Percentiles rank a stretch among this genome's conserved stretches.
Evolutionary conservation across 2,888 invertebrate genomes (phyloP).

Genomic region (Philereme vetulata): DNA sequence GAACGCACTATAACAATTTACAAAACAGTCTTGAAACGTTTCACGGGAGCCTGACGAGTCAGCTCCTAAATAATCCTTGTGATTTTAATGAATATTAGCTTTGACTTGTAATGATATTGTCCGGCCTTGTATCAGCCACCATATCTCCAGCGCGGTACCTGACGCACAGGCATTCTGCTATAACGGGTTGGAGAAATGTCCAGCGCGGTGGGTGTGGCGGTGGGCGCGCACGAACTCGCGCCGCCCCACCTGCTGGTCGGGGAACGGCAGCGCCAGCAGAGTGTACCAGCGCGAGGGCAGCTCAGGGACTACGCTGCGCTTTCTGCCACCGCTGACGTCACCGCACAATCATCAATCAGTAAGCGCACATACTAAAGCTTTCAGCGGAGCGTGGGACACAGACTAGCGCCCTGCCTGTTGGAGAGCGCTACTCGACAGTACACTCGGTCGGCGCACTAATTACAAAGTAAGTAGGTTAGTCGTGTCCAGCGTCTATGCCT

Average conservation of each 20-base stretch:
- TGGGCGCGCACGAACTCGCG: slow-evolving; percentile 91
- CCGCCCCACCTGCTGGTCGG: slow-evolving; percentile 95
- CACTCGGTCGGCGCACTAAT: too few relatives aligned
- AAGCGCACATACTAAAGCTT: neutral
- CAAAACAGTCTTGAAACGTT: slow-evolving; percentile 17
- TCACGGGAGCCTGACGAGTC: neutral
- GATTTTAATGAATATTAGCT: too few relatives aligned
- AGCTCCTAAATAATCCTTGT: neutral
- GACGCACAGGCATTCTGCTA: slow-evolving; percentile 76
- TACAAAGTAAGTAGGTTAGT: too few relatives aligned
- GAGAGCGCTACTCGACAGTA: too few relatives aligned
- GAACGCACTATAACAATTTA: slow-evolving; percentile 18
- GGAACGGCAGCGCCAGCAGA: slow-evolving; percentile 95
- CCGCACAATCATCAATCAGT: slow-evolving; percentile 14
- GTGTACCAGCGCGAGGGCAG: slow-evolving; percentile 95
- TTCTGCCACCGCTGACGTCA: slow-evolving; percentile 57
- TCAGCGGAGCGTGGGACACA: too few relatives aligned
- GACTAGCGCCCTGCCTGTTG: too few relatives aligned
- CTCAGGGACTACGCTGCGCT: slow-evolving; percentile 75
- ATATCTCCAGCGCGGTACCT: slow-evolving; percentile 70
- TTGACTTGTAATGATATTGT: neutral
- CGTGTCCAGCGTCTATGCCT: too few relatives aligned
- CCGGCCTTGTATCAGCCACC: slow-evolving; percentile 60
- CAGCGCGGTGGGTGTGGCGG: slow-evolving; percentile 89
- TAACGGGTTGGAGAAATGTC: slow-evolving; percentile 94